phyloP scores from a whole-genome alignment of 2,797 vertebrate species.

The Malurus splendens region DNA sequence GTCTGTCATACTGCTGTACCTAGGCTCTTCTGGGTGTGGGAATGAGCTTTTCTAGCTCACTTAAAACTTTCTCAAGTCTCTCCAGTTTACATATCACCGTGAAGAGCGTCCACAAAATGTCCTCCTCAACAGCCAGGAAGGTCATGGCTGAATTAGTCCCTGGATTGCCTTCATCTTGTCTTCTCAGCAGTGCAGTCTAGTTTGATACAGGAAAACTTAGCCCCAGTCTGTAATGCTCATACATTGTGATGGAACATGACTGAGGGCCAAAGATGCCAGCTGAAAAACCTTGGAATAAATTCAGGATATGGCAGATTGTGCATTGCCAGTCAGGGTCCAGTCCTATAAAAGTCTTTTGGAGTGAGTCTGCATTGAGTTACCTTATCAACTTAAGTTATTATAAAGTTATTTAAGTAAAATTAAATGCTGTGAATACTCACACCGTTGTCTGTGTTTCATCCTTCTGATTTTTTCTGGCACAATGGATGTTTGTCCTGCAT shows the following conservation, averaged over 20 bases:
- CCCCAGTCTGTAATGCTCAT: neutral
- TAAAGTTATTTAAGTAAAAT: neutral
- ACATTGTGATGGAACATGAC: neutral
- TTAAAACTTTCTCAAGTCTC: neutral
- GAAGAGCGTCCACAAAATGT: neutral
- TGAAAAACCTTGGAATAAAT: neutral
- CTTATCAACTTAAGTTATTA: neutral
- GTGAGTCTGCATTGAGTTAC: neutral
- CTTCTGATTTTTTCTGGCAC: neutral
- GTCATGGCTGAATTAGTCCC: neutral
- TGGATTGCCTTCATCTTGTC: neutral
- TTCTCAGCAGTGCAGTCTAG: neutral
- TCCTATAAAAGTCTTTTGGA: neutral
- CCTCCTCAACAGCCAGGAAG: neutral
- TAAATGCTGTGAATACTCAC: neutral
- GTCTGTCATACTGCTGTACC: neutral
- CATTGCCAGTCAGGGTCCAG: neutral
- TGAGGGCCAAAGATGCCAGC: neutral
- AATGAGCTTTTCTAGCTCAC: neutral
- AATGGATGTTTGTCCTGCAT: neutral
- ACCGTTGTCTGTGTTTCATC: neutral
- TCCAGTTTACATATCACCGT: accelerated
- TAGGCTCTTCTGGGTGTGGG: neutral
- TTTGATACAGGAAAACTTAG: neutral
- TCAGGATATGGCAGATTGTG: neutral